These are phyloP conservation scores for Helostoma temminkii DNA, from an alignment of 2,797 vertebrate genomes.

Conservation along the genomic window DNA sequence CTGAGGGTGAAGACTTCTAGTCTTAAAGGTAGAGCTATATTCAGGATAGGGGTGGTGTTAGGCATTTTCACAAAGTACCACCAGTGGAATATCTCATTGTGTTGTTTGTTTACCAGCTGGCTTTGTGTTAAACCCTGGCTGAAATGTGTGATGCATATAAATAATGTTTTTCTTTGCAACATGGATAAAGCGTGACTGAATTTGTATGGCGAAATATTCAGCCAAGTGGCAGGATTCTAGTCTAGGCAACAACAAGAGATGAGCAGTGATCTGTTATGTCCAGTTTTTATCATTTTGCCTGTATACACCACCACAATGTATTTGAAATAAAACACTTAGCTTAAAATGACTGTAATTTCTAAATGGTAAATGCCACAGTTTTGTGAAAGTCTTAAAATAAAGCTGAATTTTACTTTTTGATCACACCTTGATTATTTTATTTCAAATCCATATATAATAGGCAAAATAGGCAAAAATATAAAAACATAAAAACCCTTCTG, in stretches of 20 bases:
- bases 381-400: too few relatives aligned
- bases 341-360: too few relatives aligned
- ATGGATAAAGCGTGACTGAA: constrained; percentile 1
- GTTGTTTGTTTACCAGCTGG: not conserved
- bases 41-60: not conserved
- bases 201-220: not conserved
- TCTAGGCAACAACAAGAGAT: not conserved
- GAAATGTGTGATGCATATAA: constrained; percentile 13
- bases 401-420: too few relatives aligned
- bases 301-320: too few relatives aligned
- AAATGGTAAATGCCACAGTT: too few relatives aligned
- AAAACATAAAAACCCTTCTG: too few relatives aligned
- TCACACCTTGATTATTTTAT: too few relatives aligned
- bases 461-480: too few relatives aligned
- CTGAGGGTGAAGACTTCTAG: too few relatives aligned
- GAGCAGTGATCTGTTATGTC: not conserved
- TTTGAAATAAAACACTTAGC: too few relatives aligned
- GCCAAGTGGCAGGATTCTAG: not conserved
- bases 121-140: not conserved
- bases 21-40: not conserved
- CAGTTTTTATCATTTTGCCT: too few relatives aligned
- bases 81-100: not conserved
- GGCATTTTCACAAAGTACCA: not conserved
- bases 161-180: constrained; percentile 7
- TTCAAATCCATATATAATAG: too few relatives aligned